Conservation (phyloP, 53 echinoderm and acorn worm species). For the Holothuria leucospilota region DNA sequence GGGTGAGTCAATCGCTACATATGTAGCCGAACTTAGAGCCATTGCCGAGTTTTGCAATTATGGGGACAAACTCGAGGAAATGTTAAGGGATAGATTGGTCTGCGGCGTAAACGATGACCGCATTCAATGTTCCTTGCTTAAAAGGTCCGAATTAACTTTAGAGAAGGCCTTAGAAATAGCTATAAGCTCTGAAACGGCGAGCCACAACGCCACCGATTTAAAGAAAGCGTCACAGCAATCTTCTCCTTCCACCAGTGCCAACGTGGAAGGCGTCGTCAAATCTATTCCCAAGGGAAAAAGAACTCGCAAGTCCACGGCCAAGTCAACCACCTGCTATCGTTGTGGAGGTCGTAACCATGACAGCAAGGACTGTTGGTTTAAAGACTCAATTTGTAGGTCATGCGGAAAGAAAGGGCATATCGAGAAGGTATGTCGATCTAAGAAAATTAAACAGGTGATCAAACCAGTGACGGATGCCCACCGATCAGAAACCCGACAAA, state of each 20-base stretch:
- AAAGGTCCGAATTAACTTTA: neutral
- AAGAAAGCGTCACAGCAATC: neutral
- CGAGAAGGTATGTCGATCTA: slow-evolving; percentile 9
- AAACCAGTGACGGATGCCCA: no score
- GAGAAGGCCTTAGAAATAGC: slow-evolving; percentile 43
- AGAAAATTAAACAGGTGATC: slow-evolving; percentile 30
- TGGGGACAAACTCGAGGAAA: slow-evolving; percentile 11
- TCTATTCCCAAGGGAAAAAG: slow-evolving; percentile 1
- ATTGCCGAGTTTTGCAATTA: slow-evolving; percentile 52
- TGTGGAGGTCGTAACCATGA: slow-evolving; percentile 43
- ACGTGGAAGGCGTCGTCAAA: neutral
- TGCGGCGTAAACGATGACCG: slow-evolving; percentile 37
- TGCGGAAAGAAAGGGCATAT: slow-evolving; percentile 43
- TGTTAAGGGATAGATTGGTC: slow-evolving; percentile 42
- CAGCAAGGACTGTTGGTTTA: slow-evolving; percentile 33
- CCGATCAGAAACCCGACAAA: neutral
- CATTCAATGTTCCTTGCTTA: slow-evolving; percentile 38
- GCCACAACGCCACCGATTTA: slow-evolving; percentile 41
- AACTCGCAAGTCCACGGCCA: neutral
- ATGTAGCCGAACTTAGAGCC: slow-evolving; percentile 26
- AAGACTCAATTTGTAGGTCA: neutral
- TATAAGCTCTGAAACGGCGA: slow-evolving; percentile 28
- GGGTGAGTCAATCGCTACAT: neutral
- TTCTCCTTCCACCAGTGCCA: no score
- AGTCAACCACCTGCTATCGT: slow-evolving; percentile 2